These are phyloP conservation scores for Ibidorhyncha struthersii DNA, from an alignment of 2,113 vertebrate species.

Conservation along the genomic window DNA sequence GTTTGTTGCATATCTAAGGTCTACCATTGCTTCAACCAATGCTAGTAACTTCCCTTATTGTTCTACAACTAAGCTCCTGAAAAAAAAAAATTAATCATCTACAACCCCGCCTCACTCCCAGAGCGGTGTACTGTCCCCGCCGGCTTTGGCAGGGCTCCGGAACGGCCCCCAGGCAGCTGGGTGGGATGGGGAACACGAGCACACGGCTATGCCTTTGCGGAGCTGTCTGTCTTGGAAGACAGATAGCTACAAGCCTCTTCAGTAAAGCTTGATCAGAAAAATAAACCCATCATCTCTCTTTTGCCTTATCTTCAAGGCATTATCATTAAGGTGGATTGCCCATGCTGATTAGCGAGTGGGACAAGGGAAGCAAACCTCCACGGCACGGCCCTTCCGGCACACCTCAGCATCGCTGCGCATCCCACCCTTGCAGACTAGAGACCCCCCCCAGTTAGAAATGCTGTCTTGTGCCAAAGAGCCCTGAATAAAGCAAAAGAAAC, in stretches of 20 bases:
- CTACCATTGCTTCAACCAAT: not conserved
- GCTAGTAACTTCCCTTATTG: not conserved
- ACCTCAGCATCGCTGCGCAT: not conserved
- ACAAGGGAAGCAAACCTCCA: not conserved
- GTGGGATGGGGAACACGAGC: not conserved
- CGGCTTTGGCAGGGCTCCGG: not conserved
- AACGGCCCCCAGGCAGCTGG: not conserved
- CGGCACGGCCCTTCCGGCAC: not conserved
- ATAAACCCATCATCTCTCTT: not conserved
- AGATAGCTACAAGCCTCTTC: not conserved
- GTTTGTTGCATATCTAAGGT: not conserved
- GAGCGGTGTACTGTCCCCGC: not conserved
- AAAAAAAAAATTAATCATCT: not conserved
- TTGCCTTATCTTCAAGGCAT: not conserved
- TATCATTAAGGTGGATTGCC: not conserved
- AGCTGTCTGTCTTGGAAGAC: not conserved
- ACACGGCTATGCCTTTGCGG: not conserved
- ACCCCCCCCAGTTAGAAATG: not conserved
- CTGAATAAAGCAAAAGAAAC: conserved; percentile 29
- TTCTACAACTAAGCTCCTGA: not conserved
- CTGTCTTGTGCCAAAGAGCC: not conserved
- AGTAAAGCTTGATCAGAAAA: not conserved
- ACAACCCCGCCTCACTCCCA: not conserved
- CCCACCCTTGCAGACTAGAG: not conserved
- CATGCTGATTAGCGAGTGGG: not conserved